Evolutionary conservation across 1,140 invertebrate genomes (phyloP), one percentile per base, ranked within the genome.

Genomic region (Bradysia coprophila): DNA sequence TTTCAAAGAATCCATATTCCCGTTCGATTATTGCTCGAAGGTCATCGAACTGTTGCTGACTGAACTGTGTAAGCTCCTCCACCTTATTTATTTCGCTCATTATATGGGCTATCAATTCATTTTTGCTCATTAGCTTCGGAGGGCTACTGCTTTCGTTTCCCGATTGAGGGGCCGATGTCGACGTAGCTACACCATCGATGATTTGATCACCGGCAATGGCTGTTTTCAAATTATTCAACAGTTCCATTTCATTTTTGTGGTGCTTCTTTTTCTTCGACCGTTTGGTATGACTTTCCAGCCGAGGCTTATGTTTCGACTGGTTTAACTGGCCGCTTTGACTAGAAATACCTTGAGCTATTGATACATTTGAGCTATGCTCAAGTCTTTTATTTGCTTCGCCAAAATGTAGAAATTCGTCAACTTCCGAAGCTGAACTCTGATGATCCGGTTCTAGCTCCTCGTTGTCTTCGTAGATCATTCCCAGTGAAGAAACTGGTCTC

Each of bases 401-500:
- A 4, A 18, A n/a, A 38, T 45, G 28, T 2, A 36, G 4, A n/a
- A 22, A 36, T 36, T 71, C 67, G 23, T 64, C 62, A 4, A 58
- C 51, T 18, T 69, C 67, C 6, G 31, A 28, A 16, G 40, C 39
- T 37, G 40, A 41, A 23, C 40, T 40, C 10, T 24, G 15, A 18
- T 31, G 21, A 13, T 43, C 40, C 3, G 18, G 15, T 21, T 36
- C 46, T 66, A 66, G 9, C 55, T 68, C 47, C 69, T 53, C 51
- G 20, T 48, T 51, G 4, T 43, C 69, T 54, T 87, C 81, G 75
- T 82, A 85, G 48, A 84, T 86, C 75, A 86, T 83, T 43, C 76
- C 79, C 3, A 51, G 18, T 3, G 51, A 46, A n/a, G 52, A 47
- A n/a, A 43, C 18, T 15, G 43, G 38, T 20, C 36, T 42, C 20